Conservation (phyloP, 2,888 invertebrate species). For the Electrophaes corylata region DNA sequence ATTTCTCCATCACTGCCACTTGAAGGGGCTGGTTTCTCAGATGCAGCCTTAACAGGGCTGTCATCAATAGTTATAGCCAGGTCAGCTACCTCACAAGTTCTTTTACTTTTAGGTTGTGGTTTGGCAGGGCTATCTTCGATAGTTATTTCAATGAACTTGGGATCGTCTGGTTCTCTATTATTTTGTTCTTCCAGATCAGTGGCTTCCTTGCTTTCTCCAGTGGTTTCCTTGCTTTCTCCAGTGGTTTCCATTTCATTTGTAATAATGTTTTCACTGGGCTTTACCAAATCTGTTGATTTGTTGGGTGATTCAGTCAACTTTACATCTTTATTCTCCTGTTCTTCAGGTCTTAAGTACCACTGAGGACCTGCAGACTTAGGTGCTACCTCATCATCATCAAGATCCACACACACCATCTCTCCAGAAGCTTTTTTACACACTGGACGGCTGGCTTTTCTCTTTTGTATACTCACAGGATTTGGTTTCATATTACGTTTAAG, state of each 20-base stretch:
- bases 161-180: constrained; percentile 64
- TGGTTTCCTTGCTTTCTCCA: background rate
- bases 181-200: constrained; percentile 49
- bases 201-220: background rate
- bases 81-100: constrained; percentile 53
- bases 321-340: constrained; percentile 40
- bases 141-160: constrained; percentile 67
- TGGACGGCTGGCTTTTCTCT: background rate
- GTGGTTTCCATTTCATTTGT: constrained; percentile 6
- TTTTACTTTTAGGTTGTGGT: constrained; percentile 47
- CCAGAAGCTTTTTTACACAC: constrained; percentile 27
- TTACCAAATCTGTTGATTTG: constrained; percentile 1
- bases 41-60: constrained; percentile 62
- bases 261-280: constrained; percentile 1
- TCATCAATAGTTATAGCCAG: constrained; percentile 73
- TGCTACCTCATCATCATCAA: constrained; percentile 68
- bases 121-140: constrained; percentile 78
- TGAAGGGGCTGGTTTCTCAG: constrained; percentile 37
- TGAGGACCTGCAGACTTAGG: constrained; percentile 53
- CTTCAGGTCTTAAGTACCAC: constrained; percentile 77
- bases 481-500: constrained; percentile 1
- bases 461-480: constrained; percentile 8
- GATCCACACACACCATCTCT: constrained; percentile 62
- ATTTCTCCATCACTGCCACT: constrained; percentile 51
- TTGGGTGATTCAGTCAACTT: constrained; percentile 1